These are phyloP conservation scores for Pseudolaguvia tuberculata DNA, from an alignment of 2,113 vertebrate species.

Conservation along the genomic window DNA sequence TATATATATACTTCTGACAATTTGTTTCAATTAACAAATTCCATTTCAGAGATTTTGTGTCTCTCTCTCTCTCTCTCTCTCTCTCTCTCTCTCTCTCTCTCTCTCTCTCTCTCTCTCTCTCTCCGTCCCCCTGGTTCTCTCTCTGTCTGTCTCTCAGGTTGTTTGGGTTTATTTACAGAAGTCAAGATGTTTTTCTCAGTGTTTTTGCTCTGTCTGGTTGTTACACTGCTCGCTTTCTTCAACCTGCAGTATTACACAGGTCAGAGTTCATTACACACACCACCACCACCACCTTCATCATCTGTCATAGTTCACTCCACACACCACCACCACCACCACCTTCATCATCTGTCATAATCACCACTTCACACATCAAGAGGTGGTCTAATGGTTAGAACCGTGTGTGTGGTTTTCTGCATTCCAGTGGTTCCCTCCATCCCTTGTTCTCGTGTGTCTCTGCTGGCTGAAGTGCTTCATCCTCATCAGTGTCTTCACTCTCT, in stretches of 20 bases:
- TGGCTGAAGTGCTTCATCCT: constrained; percentile 86
- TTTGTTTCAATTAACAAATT: too few relatives aligned
- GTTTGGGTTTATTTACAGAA: constrained; percentile 70
- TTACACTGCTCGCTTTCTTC: constrained; percentile 79
- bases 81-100: not conserved
- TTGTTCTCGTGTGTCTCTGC: constrained; percentile 82
- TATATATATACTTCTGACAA: too few relatives aligned
- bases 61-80: too few relatives aligned
- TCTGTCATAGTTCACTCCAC: too few relatives aligned
- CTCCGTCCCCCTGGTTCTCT: not conserved
- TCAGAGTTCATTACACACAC: constrained; percentile 53
- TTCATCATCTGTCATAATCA: not conserved
- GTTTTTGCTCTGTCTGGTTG: constrained; percentile 75
- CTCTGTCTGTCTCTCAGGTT: constrained; percentile 63
- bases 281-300: not conserved
- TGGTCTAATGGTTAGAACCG: not conserved
- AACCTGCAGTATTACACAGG: constrained; percentile 86
- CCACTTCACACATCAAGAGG: not conserved
- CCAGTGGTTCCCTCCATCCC: constrained; percentile 86
- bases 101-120: not conserved
- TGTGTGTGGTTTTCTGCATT: constrained; percentile 19
- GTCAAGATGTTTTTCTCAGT: constrained; percentile 77
- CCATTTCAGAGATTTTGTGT: too few relatives aligned
- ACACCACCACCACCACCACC: not conserved
- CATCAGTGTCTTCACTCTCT: constrained; percentile 79